Conservation (phyloP, 2,888 invertebrate species). For the Neoascia interrupta region DNA sequence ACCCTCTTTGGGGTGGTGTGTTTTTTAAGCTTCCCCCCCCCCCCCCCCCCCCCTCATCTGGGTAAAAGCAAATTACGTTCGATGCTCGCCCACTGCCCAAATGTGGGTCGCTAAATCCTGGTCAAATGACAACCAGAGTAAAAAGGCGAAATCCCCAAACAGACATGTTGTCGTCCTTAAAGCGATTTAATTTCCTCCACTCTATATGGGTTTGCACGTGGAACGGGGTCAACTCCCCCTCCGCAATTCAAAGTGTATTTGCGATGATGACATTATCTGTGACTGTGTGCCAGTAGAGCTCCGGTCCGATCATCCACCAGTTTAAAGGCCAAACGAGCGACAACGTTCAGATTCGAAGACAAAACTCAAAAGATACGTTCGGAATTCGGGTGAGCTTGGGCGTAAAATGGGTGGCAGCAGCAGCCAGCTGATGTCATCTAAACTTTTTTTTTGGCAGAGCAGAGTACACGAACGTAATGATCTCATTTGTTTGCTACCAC, state of each 20-base stretch:
- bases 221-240: too few species aligned
- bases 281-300: conserved; percentile 2
- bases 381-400: conserved; percentile 1
- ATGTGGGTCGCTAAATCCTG: too few species aligned
- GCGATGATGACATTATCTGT: conserved; percentile 42
- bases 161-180: conserved; percentile 30
- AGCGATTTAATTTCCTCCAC: conserved; percentile 14
- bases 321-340: conserved; percentile 3
- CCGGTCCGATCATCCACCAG: conserved; percentile 37
- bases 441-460: conserved; percentile 30
- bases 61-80: not conserved
- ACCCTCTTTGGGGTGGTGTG: too few species aligned
- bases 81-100: not conserved
- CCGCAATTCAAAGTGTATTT: too few species aligned
- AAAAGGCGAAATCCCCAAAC: conserved; percentile 3
- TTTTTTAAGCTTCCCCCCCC: too few species aligned
- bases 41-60: not conserved
- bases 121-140: too few species aligned
- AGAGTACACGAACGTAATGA: conserved; percentile 27
- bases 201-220: not conserved
- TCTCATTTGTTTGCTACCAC: conserved; percentile 34
- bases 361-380: not conserved
- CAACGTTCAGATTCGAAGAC: too few species aligned
- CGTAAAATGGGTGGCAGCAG: not conserved
- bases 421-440: conserved; percentile 50